Base-by-base conservation (phyloP, 2,113 vertebrate genomes). In the Burhinus oedicnemus region DNA sequence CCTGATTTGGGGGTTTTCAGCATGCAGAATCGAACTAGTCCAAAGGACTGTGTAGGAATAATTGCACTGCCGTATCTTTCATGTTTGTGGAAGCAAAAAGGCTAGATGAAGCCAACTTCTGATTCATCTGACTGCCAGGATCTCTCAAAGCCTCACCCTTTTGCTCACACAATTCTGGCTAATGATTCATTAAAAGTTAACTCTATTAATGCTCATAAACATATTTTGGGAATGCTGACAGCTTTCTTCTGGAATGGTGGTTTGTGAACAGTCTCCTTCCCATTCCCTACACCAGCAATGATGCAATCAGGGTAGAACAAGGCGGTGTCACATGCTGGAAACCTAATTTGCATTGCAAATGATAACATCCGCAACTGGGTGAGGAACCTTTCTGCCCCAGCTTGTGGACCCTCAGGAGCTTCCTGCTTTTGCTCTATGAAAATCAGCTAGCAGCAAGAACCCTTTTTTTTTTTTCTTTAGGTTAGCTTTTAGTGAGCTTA, bases 161-260 rank as follows among this genome's bases (percentile, higher is more conserved):
- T 89, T 75, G 45, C 89, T 96, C 92, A 75, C 76, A 96, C n/a
- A 79, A 19, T 71, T 93, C 83, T 89, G 52, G n/a, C 27, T 84
- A 81, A 74, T 93, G 90, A 95, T 91, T 96, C 69, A 94, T 83
- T 91, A 38, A 83, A 83, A 83, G 13, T 90, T 89, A 87, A 82
- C 34, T 8, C 15, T 87, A 84, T 61, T 95, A 95, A 95, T 30
- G 80, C 74, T 87, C 57, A 95, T 96, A 95, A 92, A 82, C 15
- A 27, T 30, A 78, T 83, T 92, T 90, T 84, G 83, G 83, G 86
- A 96, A 89, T 84, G 91, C 69, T 96, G 94, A 89, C 80, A 95
- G 9, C 61, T 93, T 94, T 93, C 45, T 89, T 90, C 54, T 90
- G 79, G 64, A 93, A 68, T 79, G 57, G 72, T 87, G 40, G 61